Conservation (phyloP, 2,888 invertebrate species). For the Aporophyla nigra region DNA sequence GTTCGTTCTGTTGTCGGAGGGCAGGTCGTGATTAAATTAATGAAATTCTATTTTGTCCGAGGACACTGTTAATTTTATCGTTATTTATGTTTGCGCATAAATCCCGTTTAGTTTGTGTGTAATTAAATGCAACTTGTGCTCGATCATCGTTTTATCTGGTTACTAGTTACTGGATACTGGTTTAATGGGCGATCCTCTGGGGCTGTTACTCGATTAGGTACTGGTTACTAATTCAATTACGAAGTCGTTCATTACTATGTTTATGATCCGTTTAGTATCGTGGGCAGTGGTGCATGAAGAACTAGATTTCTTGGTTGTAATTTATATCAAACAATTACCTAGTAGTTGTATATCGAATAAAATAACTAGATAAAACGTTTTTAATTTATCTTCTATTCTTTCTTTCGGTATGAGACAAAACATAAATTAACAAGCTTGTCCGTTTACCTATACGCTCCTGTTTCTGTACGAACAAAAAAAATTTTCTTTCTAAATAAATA, state of each 20-base stretch:
- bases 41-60: conserved; percentile 76
- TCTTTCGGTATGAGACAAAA: no score
- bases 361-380: background rate
- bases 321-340: background rate
- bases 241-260: conserved; percentile 42
- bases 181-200: conserved; percentile 35
- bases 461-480: no score
- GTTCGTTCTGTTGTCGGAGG: conserved; percentile 69
- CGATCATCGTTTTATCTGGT: conserved; percentile 48
- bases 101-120: conserved; percentile 58
- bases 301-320: background rate
- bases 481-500: no score
- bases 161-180: conserved; percentile 11
- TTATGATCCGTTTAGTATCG: conserved; percentile 28
- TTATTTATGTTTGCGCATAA: conserved; percentile 69
- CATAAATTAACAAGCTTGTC: no score
- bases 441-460: no score
- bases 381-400: no score
- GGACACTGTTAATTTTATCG: conserved; percentile 73
- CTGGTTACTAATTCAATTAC: conserved; percentile 45
- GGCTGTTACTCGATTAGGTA: conserved; percentile 29
- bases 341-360: background rate
- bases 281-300: conserved; percentile 1
- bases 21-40: conserved; percentile 79
- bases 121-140: conserved; percentile 64